phyloP scores from a whole-genome alignment of 2,888 invertebrate genomes.

The Spilarctia lutea region DNA sequence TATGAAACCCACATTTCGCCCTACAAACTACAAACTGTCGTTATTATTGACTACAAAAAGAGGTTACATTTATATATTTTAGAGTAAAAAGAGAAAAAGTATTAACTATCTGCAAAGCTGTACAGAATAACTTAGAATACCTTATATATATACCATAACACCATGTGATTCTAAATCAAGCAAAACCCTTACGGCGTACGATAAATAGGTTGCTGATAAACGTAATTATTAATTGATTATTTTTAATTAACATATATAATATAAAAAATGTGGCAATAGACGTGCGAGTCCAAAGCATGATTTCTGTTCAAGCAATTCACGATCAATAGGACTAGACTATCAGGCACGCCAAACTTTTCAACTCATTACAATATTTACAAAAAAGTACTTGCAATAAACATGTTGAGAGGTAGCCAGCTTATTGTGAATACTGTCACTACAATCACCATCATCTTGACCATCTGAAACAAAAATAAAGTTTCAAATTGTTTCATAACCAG shows the following conservation, averaged over 20 bases:
- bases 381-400: constrained; percentile 26
- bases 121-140: too few relatives aligned
- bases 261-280: too few relatives aligned
- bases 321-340: neutral
- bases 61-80: too few relatives aligned
- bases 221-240: too few relatives aligned
- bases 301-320: neutral
- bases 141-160: too few relatives aligned
- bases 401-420: constrained; percentile 53
- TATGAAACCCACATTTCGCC: neutral
- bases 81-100: too few relatives aligned
- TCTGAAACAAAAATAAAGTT: constrained; percentile 32
- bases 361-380: neutral
- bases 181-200: too few relatives aligned
- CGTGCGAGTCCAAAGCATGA: neutral
- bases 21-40: neutral
- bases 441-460: constrained; percentile 57
- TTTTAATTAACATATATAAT: too few relatives aligned
- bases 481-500: neutral
- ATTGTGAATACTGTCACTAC: constrained; percentile 53
- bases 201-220: too few relatives aligned
- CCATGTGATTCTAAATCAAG: too few relatives aligned
- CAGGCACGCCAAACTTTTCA: neutral
- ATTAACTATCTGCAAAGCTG: neutral
- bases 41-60: neutral